Base-by-base conservation (phyloP, 2,113 vertebrate genomes). In the Rhinolophus sinicus region DNA sequence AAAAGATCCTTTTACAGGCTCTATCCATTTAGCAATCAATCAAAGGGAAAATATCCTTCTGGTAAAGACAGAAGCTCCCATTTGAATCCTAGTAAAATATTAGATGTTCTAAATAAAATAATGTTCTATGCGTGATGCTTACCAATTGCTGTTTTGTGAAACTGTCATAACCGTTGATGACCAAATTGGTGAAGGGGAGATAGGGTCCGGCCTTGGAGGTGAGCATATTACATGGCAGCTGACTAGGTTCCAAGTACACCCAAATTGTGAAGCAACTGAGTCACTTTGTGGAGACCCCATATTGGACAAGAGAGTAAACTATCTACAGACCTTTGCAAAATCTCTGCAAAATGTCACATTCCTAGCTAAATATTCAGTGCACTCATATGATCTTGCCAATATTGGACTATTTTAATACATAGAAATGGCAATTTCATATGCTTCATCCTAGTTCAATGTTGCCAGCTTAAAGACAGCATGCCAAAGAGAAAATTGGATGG, bases 1-100 rank as follows among this genome's bases (percentile, higher is more conserved):
- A 58, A 35, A 73, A 77, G 64, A 96, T 93, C 77, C 21, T 90
- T 97, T 86, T 58, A 88, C n/a, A 47, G 83, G 67, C 72, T 73
- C 44, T 97, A 52, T 93, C 77, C 86, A 89, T 75, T 97, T 94
- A 94, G 80, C 35, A 89, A 97, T 97, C 92, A 93, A 70, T 97
- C 92, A 96, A 96, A 93, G 54, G 14, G 64, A 52, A 94, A 93
- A 67, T 40, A 62, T 52, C 44, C 58, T 93, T 72, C 92, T 60
- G 65, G 69, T 85, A 40, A 95, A 93, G 65, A 88, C 58, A 95
- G 94, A 44, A 77, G 40, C n/a, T 94, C 69, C 67, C 38, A 60
- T 91, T 89, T 82, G 67, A 96, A 76, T 97, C 50, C 60, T 72
- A 19, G 72, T 90, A 88, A 96, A 95, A 94, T 78, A 90, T 58